Percentiles rank a stretch among this genome's conserved stretches.
Evolutionary conservation across 2,797 vertebrate species (phyloP).

Genomic region (Rhabdomys pumilio): DNA sequence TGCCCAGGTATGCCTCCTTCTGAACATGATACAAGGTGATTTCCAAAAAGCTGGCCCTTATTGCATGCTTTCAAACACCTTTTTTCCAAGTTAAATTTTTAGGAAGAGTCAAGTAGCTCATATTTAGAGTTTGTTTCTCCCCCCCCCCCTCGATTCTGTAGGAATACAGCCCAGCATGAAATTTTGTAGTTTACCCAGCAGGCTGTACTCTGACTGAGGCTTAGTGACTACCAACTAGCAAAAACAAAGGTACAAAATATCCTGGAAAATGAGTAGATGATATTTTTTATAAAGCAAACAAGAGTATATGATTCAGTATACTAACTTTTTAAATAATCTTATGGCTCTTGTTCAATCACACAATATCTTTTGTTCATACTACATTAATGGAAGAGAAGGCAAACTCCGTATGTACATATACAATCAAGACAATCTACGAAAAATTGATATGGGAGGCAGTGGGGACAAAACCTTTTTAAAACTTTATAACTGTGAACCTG

Average conservation of each 20-base stretch:
- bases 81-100: conserved; percentile 61
- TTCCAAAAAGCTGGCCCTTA: conserved; percentile 56
- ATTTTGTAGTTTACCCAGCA: conserved; percentile 59
- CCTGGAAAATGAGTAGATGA: conserved; percentile 30
- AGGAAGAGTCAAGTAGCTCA: conserved; percentile 58
- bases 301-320: conserved; percentile 17
- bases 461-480: conserved; percentile 45
- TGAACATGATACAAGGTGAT: conserved; percentile 23
- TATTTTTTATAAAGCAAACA: conserved; percentile 62
- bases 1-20: not conserved
- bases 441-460: not conserved
- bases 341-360: conserved; percentile 7
- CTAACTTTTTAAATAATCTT: not conserved
- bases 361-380: not conserved
- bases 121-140: conserved; percentile 69
- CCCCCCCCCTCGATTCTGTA: conserved; percentile 54
- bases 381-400: not conserved
- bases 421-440: not conserved
- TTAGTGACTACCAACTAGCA: not conserved
- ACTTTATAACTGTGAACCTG: conserved; percentile 24
- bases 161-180: conserved; percentile 50
- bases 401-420: not conserved
- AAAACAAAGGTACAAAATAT: conserved; percentile 62
- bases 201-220: not conserved
- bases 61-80: conserved; percentile 61